Evolutionary conservation across 2,797 vertebrate species (phyloP).

Genomic region (Pangasius macronema): DNA sequence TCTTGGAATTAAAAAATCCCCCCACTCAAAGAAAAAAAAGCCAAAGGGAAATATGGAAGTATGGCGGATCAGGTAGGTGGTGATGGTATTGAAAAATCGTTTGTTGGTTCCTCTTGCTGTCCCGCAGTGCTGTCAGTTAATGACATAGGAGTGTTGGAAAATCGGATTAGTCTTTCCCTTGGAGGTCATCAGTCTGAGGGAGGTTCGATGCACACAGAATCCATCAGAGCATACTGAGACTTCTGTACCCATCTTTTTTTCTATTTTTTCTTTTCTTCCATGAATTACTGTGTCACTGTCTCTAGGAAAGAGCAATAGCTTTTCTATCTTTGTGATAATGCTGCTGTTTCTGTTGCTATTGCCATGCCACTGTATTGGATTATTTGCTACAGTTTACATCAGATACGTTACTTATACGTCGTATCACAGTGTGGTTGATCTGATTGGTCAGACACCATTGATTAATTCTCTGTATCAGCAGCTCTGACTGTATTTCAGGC

Average conservation of each 20-base stretch:
- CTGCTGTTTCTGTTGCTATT: neutral
- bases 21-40: slow-evolving; percentile 22
- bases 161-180: slow-evolving; percentile 57
- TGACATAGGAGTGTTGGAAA: slow-evolving; percentile 42
- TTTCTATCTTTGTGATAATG: slow-evolving; percentile 21
- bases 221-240: slow-evolving; percentile 55
- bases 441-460: neutral
- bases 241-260: slow-evolving; percentile 45
- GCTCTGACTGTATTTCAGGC: neutral
- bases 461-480: neutral
- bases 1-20: slow-evolving; percentile 3
- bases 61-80: slow-evolving; percentile 52
- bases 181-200: slow-evolving; percentile 58
- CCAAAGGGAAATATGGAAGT: slow-evolving; percentile 48
- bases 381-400: neutral
- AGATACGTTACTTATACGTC: neutral
- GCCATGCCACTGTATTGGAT: neutral
- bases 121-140: slow-evolving; percentile 54
- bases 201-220: slow-evolving; percentile 63
- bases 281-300: slow-evolving; percentile 45
- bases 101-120: slow-evolving; percentile 48
- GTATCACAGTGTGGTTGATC: neutral
- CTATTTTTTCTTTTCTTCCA: slow-evolving; percentile 40
- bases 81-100: slow-evolving; percentile 36
- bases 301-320: slow-evolving; percentile 21